These are phyloP conservation scores for Grus americana DNA, from an alignment of 2,113 vertebrate species.

Conservation along the genomic window DNA sequence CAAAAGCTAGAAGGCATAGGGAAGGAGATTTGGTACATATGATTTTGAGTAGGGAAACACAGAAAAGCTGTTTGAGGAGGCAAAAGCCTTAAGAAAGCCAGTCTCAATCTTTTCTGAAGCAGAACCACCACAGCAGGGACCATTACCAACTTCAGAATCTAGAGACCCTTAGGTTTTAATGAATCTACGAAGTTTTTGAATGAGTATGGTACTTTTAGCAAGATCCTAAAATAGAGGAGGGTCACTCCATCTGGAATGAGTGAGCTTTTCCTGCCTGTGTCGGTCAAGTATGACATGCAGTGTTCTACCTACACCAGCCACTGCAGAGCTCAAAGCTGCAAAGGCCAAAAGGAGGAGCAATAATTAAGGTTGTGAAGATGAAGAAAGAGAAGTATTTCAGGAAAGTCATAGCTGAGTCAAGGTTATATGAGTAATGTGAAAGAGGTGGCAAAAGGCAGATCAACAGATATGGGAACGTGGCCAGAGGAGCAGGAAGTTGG, in stretches of 20 bases:
- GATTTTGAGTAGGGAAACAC: background rate
- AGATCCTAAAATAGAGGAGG: background rate
- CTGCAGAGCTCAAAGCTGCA: background rate
- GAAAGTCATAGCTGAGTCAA: conserved; percentile 61
- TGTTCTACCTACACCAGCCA: background rate
- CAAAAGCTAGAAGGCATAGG: background rate
- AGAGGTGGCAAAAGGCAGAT: conserved; percentile 53
- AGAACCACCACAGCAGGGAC: background rate
- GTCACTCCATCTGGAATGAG: background rate
- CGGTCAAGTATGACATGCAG: background rate
- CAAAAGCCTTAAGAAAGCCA: background rate
- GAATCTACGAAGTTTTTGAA: background rate
- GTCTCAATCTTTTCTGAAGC: background rate
- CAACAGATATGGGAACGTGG: background rate
- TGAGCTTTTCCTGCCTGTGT: background rate
- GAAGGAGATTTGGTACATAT: background rate
- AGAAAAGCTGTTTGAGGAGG: background rate
- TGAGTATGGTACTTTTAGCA: background rate
- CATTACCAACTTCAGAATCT: background rate
- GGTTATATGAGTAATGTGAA: conserved; percentile 49
- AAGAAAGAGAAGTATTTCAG: conserved; percentile 22
- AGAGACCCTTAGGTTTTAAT: background rate
- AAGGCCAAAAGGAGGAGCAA: conserved; percentile 6
- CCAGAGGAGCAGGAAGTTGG: conserved; percentile 51
- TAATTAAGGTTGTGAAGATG: background rate